Base-by-base conservation (phyloP, 2,797 vertebrate genomes). In the Pipistrellus nathusii region DNA sequence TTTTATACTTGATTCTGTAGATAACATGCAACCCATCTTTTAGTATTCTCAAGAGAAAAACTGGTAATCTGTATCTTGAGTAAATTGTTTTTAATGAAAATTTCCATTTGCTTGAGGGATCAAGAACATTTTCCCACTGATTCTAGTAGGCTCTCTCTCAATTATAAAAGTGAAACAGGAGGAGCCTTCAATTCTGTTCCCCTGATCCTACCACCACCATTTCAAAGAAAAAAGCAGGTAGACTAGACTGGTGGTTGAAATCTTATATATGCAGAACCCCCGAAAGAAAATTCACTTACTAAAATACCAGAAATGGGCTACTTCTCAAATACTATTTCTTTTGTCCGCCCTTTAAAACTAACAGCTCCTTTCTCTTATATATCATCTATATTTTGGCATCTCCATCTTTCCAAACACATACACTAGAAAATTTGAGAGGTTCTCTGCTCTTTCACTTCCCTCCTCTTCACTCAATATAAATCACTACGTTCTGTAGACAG, bases 1-100 rank as follows among this genome's bases (percentile, higher is more conserved):
- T 41, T 78, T 85, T 78, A 73, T n/a, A 84, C 17, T 68, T 84
- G 21, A 21, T 9, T 32, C 57, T 17, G 9, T 20, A 57, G 11
- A 66, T 44, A 72, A 77, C 5, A 77, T 0, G 12, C 62, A 69
- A 68, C 30, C 32, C 20, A 85, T 20, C 23, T 76, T 81, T 1
- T 55, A 83, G 76, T 53, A 73, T 51, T 73, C 83, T 92, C 88
- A 51, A 76, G 92, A 78, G 57, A 83, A 59, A 96, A 78, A 48
- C 3, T 48, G 10, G 20, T 3, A 68, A 8, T 15, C 20, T 64
- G 10, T 35, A 85, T 27, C 11, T 21, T 27, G 14, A 92, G 62
- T 38, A 85, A 72, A 72, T 23, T 44, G 32, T 85, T 88, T 76
- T 30, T 72, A 6, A 88, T 69, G 27, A 94, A 81, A 92, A 90